Evolutionary conservation across 1,140 invertebrate species (phyloP).

Genomic region (Drosophila trapezifrons): DNA sequence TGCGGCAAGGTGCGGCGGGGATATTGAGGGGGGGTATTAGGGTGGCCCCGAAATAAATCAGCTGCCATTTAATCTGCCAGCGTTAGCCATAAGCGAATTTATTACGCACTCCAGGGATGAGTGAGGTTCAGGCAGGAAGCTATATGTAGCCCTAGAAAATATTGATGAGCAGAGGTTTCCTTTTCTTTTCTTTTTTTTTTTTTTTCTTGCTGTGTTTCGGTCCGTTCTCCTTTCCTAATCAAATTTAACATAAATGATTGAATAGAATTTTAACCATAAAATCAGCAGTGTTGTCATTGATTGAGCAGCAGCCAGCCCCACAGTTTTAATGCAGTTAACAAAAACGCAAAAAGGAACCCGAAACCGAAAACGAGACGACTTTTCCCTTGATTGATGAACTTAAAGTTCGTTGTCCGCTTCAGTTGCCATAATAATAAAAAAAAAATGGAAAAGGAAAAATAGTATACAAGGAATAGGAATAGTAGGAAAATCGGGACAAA

Average conservation of each 20-base stretch:
- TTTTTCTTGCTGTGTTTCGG: constrained; percentile 31
- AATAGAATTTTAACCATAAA: constrained; percentile 76
- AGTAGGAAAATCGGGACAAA: constrained; percentile 26
- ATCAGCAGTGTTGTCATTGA: constrained; percentile 71
- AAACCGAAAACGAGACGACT: constrained; percentile 15
- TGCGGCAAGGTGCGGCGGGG: constrained; percentile 19
- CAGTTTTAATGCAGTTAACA: constrained; percentile 37
- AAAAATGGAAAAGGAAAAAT: neutral
- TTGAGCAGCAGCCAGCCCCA: constrained; percentile 48
- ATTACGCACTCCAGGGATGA: constrained; percentile 49
- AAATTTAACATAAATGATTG: constrained; percentile 82
- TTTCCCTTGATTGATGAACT: constrained; percentile 57
- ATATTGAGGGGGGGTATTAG: neutral
- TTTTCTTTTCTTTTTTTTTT: neutral
- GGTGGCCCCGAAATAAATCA: constrained; percentile 66
- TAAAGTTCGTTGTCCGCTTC: constrained; percentile 51
- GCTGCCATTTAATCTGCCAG: constrained; percentile 76
- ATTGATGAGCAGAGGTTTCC: constrained; percentile 62
- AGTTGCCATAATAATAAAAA: constrained; percentile 8
- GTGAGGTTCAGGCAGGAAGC: constrained; percentile 20
- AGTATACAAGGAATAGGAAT: neutral
- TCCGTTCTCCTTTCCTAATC: constrained; percentile 60
- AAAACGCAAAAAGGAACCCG: constrained; percentile 13
- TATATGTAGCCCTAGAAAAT: constrained; percentile 39
- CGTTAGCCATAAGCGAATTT: constrained; percentile 77